phyloP scores from a whole-genome alignment of 1,140 invertebrate genomes.

The Drosophila pallidifrons region DNA sequence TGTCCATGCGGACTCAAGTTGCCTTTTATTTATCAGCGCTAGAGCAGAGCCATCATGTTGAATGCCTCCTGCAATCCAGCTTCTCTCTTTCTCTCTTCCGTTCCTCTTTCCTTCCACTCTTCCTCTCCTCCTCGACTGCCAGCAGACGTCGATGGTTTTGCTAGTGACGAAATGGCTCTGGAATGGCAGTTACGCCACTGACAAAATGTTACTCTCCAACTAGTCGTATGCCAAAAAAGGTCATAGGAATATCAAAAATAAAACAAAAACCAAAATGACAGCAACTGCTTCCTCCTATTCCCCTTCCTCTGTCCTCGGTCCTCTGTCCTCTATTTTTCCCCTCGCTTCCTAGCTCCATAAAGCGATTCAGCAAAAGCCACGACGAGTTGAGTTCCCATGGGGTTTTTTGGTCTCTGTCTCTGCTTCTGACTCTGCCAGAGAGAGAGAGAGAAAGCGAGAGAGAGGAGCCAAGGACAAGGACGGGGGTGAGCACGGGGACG shows the following conservation, averaged over 20 bases:
- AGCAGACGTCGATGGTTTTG: slow-evolving; percentile 5
- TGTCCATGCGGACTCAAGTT: slow-evolving; percentile 29
- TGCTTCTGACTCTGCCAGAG: slow-evolving; percentile 33
- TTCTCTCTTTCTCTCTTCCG: neutral
- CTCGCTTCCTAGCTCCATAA: neutral
- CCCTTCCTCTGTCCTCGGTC: neutral
- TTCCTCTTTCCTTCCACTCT: neutral
- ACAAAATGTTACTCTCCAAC: slow-evolving; percentile 51
- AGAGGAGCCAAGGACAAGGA: neutral
- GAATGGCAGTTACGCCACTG: slow-evolving; percentile 45
- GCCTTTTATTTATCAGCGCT: slow-evolving; percentile 51
- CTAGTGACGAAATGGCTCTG: slow-evolving; percentile 39
- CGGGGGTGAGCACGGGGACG: neutral
- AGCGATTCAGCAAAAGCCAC: slow-evolving; percentile 57
- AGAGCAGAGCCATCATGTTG: slow-evolving; percentile 30
- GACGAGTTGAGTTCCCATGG: slow-evolving; percentile 77
- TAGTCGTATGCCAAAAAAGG: slow-evolving; percentile 44
- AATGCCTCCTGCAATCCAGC: neutral
- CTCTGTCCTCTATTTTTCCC: neutral
- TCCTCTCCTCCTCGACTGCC: neutral
- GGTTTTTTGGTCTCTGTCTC: slow-evolving; percentile 63
- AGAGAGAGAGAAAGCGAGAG: neutral
- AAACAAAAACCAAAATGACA: slow-evolving; percentile 68
- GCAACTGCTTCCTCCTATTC: slow-evolving; percentile 34
- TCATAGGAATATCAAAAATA: slow-evolving; percentile 67